phyloP scores from a whole-genome alignment of 2,113 vertebrate genomes.

The Eublepharis macularius region DNA sequence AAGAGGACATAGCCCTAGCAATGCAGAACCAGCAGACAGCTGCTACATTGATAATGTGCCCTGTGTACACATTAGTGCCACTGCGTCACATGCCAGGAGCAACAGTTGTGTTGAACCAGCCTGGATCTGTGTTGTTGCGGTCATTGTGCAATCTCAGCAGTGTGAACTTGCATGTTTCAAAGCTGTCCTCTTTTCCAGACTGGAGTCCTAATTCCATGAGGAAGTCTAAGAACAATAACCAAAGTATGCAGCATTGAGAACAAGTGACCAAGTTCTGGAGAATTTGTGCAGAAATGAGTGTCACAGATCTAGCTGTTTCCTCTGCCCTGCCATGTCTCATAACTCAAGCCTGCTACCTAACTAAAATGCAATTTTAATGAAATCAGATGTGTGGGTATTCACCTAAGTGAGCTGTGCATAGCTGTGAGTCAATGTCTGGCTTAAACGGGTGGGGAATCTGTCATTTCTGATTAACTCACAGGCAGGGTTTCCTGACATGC shows the following conservation, averaged over 20 bases:
- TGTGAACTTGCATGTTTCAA: not conserved
- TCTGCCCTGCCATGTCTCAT: fast-evolving
- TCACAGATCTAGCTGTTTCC: slow-evolving; percentile 10
- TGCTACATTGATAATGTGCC: no score
- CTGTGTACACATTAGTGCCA: not conserved
- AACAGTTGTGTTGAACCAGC: no score
- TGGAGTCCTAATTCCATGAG: fast-evolving
- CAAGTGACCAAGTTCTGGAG: not conserved
- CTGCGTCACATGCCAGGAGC: not conserved
- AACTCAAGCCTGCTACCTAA: not conserved
- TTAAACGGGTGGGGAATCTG: slow-evolving; percentile 25
- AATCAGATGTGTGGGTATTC: fast-evolving
- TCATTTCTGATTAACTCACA: slow-evolving; percentile 35
- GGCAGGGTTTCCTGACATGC: slow-evolving; percentile 33
- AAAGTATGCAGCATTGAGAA: slow-evolving; percentile 23
- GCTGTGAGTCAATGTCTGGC: slow-evolving; percentile 25
- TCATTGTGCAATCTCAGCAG: not conserved
- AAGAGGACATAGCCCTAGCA: not conserved
- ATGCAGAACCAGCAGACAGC: not conserved
- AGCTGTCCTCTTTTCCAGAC: not conserved
- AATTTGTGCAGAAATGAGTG: not conserved
- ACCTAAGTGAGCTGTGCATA: not conserved
- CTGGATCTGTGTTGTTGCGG: not conserved
- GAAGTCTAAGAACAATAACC: slow-evolving; percentile 47
- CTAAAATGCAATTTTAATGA: not conserved